Percentiles rank a stretch among this genome's conserved stretches.
These are phyloP conservation scores for Cerastis leucographa DNA, from an alignment of 2,888 invertebrate species.

Conservation along the genomic window DNA sequence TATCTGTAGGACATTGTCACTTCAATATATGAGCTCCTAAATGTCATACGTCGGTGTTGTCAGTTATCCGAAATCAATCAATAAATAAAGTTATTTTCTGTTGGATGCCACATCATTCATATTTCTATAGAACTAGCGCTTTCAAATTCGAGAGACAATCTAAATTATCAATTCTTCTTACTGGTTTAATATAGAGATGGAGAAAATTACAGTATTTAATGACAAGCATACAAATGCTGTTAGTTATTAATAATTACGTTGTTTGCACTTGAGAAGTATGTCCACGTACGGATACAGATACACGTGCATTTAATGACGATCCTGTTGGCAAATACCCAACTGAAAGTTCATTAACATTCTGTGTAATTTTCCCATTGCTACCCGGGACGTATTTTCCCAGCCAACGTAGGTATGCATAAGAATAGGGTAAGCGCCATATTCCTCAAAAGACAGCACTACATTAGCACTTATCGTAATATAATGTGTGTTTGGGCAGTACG, in stretches of 20 bases:
- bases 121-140: not conserved
- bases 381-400: not conserved
- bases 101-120: not conserved
- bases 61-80: slow-evolving; percentile 20
- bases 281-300: slow-evolving; percentile 7
- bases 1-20: slow-evolving; percentile 39
- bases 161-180: not conserved
- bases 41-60: slow-evolving; percentile 18
- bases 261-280: not conserved
- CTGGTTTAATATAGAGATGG: not conserved
- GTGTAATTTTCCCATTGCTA: not conserved
- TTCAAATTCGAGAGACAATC: not conserved
- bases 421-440: not conserved
- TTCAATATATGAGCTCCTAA: slow-evolving; percentile 28
- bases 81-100: not conserved
- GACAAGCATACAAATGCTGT: not conserved
- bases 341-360: slow-evolving; percentile 8
- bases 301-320: slow-evolving; percentile 4
- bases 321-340: not conserved
- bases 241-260: not conserved
- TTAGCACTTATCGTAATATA: not conserved
- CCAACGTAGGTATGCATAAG: not conserved
- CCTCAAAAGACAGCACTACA: not conserved
- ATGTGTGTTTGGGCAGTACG: too few relatives aligned
- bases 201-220: not conserved